Base-by-base conservation (phyloP, 2,888 invertebrate species). In the Drosophila cracens region DNA sequence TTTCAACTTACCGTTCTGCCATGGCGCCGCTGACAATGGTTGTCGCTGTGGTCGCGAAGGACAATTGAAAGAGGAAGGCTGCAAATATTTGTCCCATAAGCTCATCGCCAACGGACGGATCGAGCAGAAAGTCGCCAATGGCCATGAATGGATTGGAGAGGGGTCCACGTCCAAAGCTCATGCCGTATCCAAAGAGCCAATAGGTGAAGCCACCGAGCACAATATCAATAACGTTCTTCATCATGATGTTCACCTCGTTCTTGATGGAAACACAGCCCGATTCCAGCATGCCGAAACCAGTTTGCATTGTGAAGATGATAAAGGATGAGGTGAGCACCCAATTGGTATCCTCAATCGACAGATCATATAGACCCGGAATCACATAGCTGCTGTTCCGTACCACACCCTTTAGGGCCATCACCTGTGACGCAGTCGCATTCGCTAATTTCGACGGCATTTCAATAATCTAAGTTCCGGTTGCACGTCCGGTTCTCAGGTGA, bases 191-290 rank as follows among this genome's bases (percentile, higher is more conserved):
- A 91, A 98, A 98, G 40, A 97, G 95, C 99, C 99, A 99, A 93
- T 98, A 99, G 0, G 98, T 98, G 48, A 93, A 93, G 8, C 96
- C 98, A 4, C 98, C 98, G 27, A 99, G 94, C 0, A 98, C 97
- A 59, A 99, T 98, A 87, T 99, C 98, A 0, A 97, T 97, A 0
- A 98, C 96, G 90, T 98, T 98, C 93, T 99, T 99, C 96, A 99
- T 98, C 98, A 99, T 98, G 69, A 99, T 98, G 92, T 98, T 98
- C 0, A 98, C 98, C 94, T 98, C 98, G 91, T 98, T 98, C 93
- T 98, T 98, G 61, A 97, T 95, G 0, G 97, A 97, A 0, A 98
- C 98, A 85, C 97, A 97, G 2, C 98, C 98, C 0, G 98, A 97
- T 92, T 98, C 98, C 81, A 98, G 93, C 96, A 99, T 96, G 1